Conservation (phyloP, 2,888 invertebrate species). For the Elaeidobius kamerunicus region DNA sequence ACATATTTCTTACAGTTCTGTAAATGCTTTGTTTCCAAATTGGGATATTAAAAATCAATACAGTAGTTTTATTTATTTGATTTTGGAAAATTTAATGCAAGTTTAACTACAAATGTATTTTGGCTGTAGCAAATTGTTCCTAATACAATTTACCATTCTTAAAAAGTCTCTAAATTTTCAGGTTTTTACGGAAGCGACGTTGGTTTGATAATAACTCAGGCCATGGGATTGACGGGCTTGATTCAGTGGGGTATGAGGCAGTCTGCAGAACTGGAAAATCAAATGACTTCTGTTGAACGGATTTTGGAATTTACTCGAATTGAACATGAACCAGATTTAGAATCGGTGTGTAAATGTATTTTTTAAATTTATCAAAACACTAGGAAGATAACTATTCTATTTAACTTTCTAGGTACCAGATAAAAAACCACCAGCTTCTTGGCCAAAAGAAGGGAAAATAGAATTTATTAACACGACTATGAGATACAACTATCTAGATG, state of each 20-base stretch:
- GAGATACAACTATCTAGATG: conserved; percentile 60
- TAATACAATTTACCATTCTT: not conserved
- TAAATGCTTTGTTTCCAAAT: too few relatives aligned
- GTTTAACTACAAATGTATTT: not conserved
- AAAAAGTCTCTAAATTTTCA: too few relatives aligned
- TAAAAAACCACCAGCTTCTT: conserved; percentile 54
- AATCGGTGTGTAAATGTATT: conserved; percentile 38
- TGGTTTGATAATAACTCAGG: conserved; percentile 55
- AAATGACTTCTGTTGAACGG: conserved; percentile 65
- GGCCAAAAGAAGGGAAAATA: conserved; percentile 63
- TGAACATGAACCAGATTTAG: conserved; percentile 48
- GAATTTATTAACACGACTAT: conserved; percentile 59
- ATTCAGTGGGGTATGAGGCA: conserved; percentile 67
- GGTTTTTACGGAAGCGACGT: conserved; percentile 49
- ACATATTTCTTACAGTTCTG: too few relatives aligned
- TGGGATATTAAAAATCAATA: too few relatives aligned
- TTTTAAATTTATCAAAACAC: too few relatives aligned
- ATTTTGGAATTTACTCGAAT: conserved; percentile 61
- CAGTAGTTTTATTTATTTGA: too few relatives aligned
- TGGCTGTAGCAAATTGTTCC: not conserved
- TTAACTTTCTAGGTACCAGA: conserved; percentile 38
- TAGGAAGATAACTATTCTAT: not conserved
- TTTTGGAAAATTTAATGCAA: not conserved
- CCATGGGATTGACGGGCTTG: conserved; percentile 51
- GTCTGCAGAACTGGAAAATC: conserved; percentile 63